Evolutionary conservation across 2,888 invertebrate species (phyloP), one percentile per base, ranked within the genome.

Genomic region (Agrotis clavis): DNA sequence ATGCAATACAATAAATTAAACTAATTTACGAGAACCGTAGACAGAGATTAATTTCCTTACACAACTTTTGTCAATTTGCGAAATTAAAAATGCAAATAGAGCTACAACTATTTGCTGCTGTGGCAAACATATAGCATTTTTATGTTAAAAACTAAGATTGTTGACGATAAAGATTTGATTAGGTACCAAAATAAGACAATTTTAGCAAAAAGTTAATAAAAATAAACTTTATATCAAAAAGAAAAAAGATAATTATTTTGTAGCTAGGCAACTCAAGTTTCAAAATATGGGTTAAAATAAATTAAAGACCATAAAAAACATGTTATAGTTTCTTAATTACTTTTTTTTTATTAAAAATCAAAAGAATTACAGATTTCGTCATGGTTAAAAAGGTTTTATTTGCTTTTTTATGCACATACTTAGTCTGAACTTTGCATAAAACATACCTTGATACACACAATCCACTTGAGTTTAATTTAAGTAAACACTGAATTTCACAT

Each of bases 11-110:
- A 64, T 79, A 70, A 81, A 80, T 81, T 59, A 54, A 62, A 54
- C 25, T n/a, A 60, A 75, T 67, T 75, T 47, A 50, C 54, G 47
- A 45, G 47, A 41, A 66, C 65, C 41, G 48, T n/a, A 63, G 65
- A 54, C 45, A 66, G 53, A 41, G 19, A 71, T 76, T 62, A 57
- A 69, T 76, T 76, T 59, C 25, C 61, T 54, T 51, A 59, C 65
- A 76, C 50, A 65, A 51, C 64, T 63, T 71, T 41, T 66, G 67
- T 67, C 71, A 71, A 61, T 71, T 63, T 54, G 48, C 51, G 41
- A 71, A 81, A 80, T 78, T 66, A 70, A 79, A 77, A 77, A 73
- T 79, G 67, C 60, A 77, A 75, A 75, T 79, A 51, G 50, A 50
- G 25, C 19, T 50, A 45, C n/a, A 47, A 70, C 25, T 68, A 57